Evolutionary conservation across 1,140 invertebrate species (phyloP), one percentile per base, ranked within the genome.

Genomic region (Heliconius melpomene): DNA sequence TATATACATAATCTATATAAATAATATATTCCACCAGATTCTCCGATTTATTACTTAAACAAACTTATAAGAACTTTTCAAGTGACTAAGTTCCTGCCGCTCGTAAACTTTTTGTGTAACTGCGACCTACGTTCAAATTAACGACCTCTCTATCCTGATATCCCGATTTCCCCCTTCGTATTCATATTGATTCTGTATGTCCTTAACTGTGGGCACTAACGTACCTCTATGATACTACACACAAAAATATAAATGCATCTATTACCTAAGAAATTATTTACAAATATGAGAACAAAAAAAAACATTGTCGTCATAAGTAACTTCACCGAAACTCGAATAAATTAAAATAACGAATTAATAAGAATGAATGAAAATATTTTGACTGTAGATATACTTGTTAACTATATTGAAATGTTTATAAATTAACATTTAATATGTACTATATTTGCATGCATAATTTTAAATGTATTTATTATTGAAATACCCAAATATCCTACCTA

Each of bases 141-240:
- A 66, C 26, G 60, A 26, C 26, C 60, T 60, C 16, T 66, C 26
- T 66, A 29, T 66, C 23, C 26, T 16, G 26, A 29, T 23, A 66
- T 26, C 60, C 26, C 54, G 20, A 57, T 57, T 57, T 23, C 54
- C 29, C 16, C 73, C 52, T 74, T 81, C 52, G 16, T 74, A 74
- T 82, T 79, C 74, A 71, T 54, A 78, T 86, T 83, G 77, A 79
- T 54, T 52, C 75, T 80, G 74, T 83, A 73, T 83, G 79, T 85
- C 82, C 83, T 81, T 79, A 85, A 82, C 86, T 87, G 86, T 87
- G 86, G 86, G 86, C 86, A 79, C 72, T 72, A 82, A 73, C 70
- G 60, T 66, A 29, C 26, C 60, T 66, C 7, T 66, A 66, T 66
- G 26, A 13, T 66, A 66, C 11, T 66, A 13, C 5, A n/a, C 5